These are phyloP conservation scores for Pluvialis apricaria DNA, from an alignment of 2,113 vertebrate genomes.

Conservation along the genomic window DNA sequence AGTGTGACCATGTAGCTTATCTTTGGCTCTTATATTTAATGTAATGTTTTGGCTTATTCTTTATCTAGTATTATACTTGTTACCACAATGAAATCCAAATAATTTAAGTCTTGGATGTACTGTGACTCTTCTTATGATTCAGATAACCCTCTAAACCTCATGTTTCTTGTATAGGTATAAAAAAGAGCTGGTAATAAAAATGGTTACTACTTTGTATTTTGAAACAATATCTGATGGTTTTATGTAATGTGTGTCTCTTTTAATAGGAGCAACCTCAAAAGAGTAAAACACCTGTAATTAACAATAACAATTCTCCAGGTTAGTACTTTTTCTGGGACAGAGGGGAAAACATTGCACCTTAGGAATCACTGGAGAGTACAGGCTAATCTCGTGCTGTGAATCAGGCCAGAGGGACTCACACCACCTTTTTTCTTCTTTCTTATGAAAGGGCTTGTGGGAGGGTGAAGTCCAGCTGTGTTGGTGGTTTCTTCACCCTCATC, in stretches of 20 bases:
- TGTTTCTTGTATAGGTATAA: not conserved
- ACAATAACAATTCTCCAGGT: constrained; percentile 96
- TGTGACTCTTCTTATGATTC: not conserved
- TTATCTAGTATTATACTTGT: not conserved
- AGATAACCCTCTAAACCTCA: not conserved
- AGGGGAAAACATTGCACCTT: not conserved
- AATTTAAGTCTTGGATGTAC: not conserved
- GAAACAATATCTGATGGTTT: not conserved
- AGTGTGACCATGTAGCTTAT: not conserved
- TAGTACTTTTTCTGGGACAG: not conserved
- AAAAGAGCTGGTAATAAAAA: not conserved
- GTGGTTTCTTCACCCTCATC: not conserved
- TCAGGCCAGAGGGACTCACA: not conserved
- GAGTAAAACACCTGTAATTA: constrained; percentile 90
- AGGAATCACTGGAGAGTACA: not conserved
- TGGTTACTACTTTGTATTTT: not conserved
- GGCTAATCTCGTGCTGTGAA: not conserved
- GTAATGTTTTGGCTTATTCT: not conserved
- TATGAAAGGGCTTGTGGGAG: not conserved
- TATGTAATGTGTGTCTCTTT: not conserved
- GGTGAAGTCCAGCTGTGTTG: not conserved
- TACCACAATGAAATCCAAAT: not conserved
- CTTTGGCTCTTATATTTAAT: not conserved
- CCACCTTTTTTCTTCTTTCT: not conserved
- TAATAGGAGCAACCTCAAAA: constrained; percentile 91